Evolutionary conservation across 2,888 invertebrate species (phyloP).

Genomic region (Volucella inflata): DNA sequence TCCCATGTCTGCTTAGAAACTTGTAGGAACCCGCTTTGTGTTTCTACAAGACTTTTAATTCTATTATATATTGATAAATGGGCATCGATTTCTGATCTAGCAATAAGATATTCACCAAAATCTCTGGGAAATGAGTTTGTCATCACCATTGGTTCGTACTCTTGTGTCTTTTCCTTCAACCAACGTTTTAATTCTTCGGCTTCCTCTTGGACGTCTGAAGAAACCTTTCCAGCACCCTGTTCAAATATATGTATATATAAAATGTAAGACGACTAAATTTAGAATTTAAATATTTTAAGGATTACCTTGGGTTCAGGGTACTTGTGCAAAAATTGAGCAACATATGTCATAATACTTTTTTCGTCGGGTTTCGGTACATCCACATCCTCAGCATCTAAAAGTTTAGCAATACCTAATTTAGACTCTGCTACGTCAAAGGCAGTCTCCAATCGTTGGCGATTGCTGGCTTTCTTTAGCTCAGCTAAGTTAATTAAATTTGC

Average conservation of each 20-base stretch:
- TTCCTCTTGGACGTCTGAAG: constrained; percentile 91
- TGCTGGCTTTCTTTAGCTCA: constrained; percentile 90
- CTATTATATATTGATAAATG: constrained; percentile 90
- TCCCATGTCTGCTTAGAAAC: constrained; percentile 94
- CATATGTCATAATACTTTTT: constrained; percentile 99
- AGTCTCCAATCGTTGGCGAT: constrained; percentile 93
- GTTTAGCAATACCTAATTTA: constrained; percentile 94
- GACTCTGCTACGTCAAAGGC: constrained; percentile 97
- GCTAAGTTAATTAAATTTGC: constrained; percentile 95
- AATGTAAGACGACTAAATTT: neutral
- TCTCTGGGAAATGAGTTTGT: constrained; percentile 90
- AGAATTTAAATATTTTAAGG: neutral
- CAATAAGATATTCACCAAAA: constrained; percentile 91
- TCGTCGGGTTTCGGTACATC: constrained; percentile 98
- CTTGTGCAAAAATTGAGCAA: constrained; percentile 98
- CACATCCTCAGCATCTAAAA: constrained; percentile 97
- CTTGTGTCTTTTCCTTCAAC: constrained; percentile 91
- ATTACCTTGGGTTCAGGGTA: constrained; percentile 92
- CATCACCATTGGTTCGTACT: constrained; percentile 90
- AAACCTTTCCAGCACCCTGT: constrained; percentile 89
- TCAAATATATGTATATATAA: constrained; percentile 13
- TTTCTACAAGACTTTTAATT: constrained; percentile 91
- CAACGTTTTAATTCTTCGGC: constrained; percentile 92
- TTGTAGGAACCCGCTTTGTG: constrained; percentile 90
- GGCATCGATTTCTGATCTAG: constrained; percentile 91